Percentiles rank a stretch among this genome's conserved stretches.
These are phyloP conservation scores for Heliothis peltigera DNA, from an alignment of 2,888 invertebrate genomes.

Conservation along the genomic window DNA sequence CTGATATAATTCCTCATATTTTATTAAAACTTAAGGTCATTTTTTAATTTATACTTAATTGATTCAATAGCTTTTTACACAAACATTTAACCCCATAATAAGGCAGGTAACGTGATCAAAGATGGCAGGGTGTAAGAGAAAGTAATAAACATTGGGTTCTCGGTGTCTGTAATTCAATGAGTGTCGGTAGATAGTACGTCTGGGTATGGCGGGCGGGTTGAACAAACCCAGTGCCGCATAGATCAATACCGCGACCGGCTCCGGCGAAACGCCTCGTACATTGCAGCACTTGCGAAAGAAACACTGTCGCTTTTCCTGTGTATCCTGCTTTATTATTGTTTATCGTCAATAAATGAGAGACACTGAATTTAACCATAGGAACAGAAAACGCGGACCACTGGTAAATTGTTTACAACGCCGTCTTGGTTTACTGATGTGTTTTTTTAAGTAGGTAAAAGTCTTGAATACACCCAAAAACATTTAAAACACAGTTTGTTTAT, in stretches of 20 bases:
- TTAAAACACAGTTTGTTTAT: neutral
- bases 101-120: slow-evolving; percentile 24
- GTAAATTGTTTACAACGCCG: neutral
- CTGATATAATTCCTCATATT: too few relatives aligned
- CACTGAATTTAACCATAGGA: neutral
- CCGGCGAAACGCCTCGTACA: slow-evolving; percentile 56
- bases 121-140: slow-evolving; percentile 53
- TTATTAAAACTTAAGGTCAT: too few relatives aligned
- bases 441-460: neutral
- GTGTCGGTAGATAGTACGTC: slow-evolving; percentile 56
- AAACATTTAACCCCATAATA: slow-evolving; percentile 26
- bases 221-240: slow-evolving; percentile 67
- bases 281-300: slow-evolving; percentile 61
- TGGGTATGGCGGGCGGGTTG: slow-evolving; percentile 63
- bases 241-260: slow-evolving; percentile 66
- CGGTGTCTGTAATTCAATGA: slow-evolving; percentile 67
- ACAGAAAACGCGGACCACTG: neutral
- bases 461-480: neutral
- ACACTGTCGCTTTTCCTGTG: slow-evolving; percentile 47
- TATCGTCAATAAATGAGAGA: neutral
- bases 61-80: neutral
- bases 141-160: slow-evolving; percentile 60
- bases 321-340: slow-evolving; percentile 6
- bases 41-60: too few relatives aligned
- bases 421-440: neutral